Conservation (phyloP, 2,797 vertebrate species). For the Schizopygopsis pylzovi region DNA sequence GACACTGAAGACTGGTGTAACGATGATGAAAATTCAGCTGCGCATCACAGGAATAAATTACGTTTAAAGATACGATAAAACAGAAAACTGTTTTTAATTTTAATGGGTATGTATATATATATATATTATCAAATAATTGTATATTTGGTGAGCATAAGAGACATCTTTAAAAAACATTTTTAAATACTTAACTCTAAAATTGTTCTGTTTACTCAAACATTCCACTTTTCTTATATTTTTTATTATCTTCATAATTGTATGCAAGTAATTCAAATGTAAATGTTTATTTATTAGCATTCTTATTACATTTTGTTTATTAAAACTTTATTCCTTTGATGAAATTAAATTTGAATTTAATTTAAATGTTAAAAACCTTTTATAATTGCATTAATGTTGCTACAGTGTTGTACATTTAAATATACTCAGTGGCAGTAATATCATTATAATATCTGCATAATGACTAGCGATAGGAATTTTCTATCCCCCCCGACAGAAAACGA, state of each 20-base stretch:
- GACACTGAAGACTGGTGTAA: background rate
- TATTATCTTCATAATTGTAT: background rate
- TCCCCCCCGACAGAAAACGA: too few relatives aligned
- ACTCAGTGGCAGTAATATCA: too few relatives aligned
- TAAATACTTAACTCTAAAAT: background rate
- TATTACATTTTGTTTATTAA: background rate
- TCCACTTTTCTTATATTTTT: background rate
- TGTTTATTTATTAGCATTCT: background rate
- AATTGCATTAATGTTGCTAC: background rate
- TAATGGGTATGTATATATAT: background rate
- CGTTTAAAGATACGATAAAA: too few relatives aligned
- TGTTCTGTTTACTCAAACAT: background rate
- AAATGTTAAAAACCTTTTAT: background rate
- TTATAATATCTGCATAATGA: background rate
- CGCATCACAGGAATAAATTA: too few relatives aligned
- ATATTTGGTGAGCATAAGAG: background rate
- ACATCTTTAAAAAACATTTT: background rate
- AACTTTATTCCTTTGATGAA: background rate
- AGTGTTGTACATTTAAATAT: background rate
- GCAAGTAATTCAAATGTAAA: background rate
- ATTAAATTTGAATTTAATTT: background rate
- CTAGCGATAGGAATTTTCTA: background rate
- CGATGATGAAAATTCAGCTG: background rate
- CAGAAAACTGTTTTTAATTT: too few relatives aligned
- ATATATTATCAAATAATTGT: background rate